Evolutionary conservation across 1,140 invertebrate species (phyloP), one percentile per base, ranked within the genome.

Genomic region (Antheraea mylitta): DNA sequence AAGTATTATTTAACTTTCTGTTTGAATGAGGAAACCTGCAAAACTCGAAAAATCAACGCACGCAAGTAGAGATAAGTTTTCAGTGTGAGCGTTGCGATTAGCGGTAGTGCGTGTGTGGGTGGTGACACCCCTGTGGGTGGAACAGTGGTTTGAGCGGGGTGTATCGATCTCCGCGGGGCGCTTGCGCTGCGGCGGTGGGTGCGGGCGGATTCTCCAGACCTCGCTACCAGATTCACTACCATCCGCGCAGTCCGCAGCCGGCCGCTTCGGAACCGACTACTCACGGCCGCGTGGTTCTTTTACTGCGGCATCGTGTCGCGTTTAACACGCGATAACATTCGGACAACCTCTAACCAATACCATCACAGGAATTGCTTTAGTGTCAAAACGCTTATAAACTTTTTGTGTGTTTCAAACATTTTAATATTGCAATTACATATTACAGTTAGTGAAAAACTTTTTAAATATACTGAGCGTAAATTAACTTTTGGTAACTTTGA

Each of bases 91-190:
- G 77, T 80, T 73, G 77, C 79, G 79, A 81, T 77, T 72, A 78
- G 64, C 62, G 42, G 45, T 10, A 18, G 22, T 61, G 85, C 78
- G 81, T 81, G 80, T 79, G 83, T 79, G 82, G 75, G 79, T 37
- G 60, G 61, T 30, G 58, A 64, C 69, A 66, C 76, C 76, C 70
- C 72, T 63, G 69, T 73, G 83, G 89, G 83, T 61, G 86, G 64
- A 58, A 18, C 72, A 18, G 82, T 77, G 81, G 89, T 82, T 76
- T 70, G 90, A 85, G 90, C 84, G 84, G 86, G 87, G 85, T 80
- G 87, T 91, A 92, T 92, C 87, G 90, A 92, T 91, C 86, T 78
- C 74, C 66, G 78, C 72, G 71, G 79, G 86, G 90, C 90, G 90
- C 87, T 80, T 88, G 90, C 89, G 85, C 85, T 68, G 78, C 80